Conservation (phyloP, 2,797 vertebrate genomes). For the Enteromius mattozi region DNA sequence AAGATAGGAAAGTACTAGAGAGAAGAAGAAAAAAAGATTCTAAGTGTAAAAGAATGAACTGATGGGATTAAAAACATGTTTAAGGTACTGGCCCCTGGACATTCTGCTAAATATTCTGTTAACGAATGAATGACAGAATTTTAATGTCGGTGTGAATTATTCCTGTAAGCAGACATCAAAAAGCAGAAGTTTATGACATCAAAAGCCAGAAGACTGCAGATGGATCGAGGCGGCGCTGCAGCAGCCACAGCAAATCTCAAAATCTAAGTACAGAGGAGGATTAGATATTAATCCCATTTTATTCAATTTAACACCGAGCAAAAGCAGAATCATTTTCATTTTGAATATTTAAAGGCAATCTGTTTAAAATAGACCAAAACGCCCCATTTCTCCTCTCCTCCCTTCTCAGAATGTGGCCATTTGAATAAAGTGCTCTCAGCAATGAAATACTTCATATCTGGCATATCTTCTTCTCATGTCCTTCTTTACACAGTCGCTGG, state of each 20-base stretch:
- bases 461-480: neutral
- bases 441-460: conserved; percentile 13
- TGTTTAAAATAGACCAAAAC: conserved; percentile 41
- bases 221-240: neutral
- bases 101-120: conserved; percentile 5
- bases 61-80: neutral
- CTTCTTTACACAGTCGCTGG: neutral
- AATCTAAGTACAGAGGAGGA: conserved; percentile 26
- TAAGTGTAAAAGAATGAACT: neutral
- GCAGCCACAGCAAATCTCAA: conserved; percentile 25
- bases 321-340: conserved; percentile 42
- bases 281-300: conserved; percentile 46
- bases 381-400: conserved; percentile 3
- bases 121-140: neutral
- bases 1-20: neutral
- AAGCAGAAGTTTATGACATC: conserved; percentile 27
- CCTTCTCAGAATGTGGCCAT: neutral
- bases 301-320: conserved; percentile 26
- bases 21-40: neutral
- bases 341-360: conserved; percentile 36
- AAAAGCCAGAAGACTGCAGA: conserved; percentile 29
- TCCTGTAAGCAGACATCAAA: conserved; percentile 60
- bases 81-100: neutral
- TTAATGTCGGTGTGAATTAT: conserved; percentile 33
- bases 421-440: neutral